Percentiles rank a stretch among this genome's conserved stretches.
phyloP scores from a whole-genome alignment of 2,797 vertebrate genomes.

The Scolopax bukidnonensis region DNA sequence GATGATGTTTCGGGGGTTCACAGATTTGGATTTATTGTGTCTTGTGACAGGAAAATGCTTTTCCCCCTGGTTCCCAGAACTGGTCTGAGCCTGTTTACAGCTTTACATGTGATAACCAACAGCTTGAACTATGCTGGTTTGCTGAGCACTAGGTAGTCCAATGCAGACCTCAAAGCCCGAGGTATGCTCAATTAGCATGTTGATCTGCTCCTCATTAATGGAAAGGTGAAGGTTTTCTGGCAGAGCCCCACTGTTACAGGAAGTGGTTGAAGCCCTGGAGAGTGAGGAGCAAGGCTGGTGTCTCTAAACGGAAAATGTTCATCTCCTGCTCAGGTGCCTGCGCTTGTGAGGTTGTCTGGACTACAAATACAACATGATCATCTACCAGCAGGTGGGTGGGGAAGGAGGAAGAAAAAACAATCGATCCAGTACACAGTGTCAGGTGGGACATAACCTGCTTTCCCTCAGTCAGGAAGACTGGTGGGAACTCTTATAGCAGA shows the following conservation, averaged over 20 bases:
- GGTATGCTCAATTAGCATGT: not conserved
- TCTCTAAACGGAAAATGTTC: not conserved
- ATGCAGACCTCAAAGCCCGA: not conserved
- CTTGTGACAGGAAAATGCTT: not conserved
- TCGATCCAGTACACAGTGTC: accelerated
- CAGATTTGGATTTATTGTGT: not conserved
- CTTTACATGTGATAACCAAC: not conserved
- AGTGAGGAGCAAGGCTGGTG: not conserved
- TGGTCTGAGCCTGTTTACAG: not conserved
- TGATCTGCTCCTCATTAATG: not conserved
- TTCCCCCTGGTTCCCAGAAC: not conserved
- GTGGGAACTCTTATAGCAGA: not conserved
- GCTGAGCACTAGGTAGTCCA: not conserved
- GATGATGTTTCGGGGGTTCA: not conserved
- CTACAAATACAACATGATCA: not conserved
- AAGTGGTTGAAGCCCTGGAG: not conserved
- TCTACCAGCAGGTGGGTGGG: too few relatives aligned
- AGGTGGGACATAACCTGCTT: not conserved
- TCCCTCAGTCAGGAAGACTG: not conserved
- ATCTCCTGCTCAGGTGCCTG: not conserved
- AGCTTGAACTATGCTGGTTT: not conserved
- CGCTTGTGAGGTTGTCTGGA: not conserved
- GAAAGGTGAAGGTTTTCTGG: not conserved
- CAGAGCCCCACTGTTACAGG: not conserved
- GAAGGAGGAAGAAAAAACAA: not conserved